Base-by-base conservation (phyloP, 2,888 invertebrate species). In the Ashinkailepas kermadecensis region DNA sequence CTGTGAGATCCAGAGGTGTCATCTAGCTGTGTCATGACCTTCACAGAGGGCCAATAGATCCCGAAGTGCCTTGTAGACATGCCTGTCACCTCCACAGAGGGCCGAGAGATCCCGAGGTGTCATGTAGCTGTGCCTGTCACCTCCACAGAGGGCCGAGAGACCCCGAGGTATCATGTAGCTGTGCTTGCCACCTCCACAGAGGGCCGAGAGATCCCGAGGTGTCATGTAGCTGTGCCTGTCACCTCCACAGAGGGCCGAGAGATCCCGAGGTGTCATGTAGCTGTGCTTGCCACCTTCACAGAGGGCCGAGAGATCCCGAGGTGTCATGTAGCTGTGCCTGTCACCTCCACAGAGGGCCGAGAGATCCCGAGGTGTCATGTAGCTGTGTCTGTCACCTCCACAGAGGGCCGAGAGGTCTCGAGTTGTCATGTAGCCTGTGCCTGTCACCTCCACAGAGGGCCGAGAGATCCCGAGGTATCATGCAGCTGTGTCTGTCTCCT, bases 291-390 rank as follows among this genome's bases (percentile, higher is more conserved):
- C 56, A 15, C 2, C 57, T 78, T 39, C 9, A 7, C 78, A 82
- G 83, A 82, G 6, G 81, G 78, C 21, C 81, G 83, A 3, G 58
- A 92, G 85, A 92, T 95, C 85, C 91, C 93, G 84, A 13, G 7
- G 8, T n/a, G 13, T 15, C 10, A 8, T 9, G 2, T 13, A 2
- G 39, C 4, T 13, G 11, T 39, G 54, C 8, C 74, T 9, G 25
- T 4, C 12, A n/a, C n/a, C n/a, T 39, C n/a, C n/a, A n/a, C n/a
- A n/a, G n/a, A n/a, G n/a, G n/a, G n/a, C n/a, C n/a, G n/a, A n/a
- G n/a, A n/a, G 58, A 58, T 11, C 10, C 58, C 58, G 58, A 58
- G 9, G 58, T 58, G 13, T 9, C 9, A 58, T 58, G 9, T 58
- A 58, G 58, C 13, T 7, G 21, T 18, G 57, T 39, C 6, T 10